Evolutionary conservation across 1,140 invertebrate genomes (phyloP).

Genomic region (Drosophila subobscura): DNA sequence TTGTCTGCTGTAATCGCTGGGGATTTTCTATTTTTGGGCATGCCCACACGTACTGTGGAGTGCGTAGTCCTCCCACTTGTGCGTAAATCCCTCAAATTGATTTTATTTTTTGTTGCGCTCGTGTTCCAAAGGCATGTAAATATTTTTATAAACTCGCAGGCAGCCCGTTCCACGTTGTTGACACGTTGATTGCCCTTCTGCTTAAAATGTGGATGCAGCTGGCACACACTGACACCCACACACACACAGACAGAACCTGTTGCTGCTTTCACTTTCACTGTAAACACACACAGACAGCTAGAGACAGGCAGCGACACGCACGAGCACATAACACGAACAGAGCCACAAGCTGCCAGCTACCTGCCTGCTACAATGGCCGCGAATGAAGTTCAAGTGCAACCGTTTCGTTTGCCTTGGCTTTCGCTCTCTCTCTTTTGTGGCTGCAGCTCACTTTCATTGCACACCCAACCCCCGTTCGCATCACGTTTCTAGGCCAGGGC

Average conservation of each 20-base stretch:
- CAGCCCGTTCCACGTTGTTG: slow-evolving; percentile 39
- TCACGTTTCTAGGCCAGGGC: slow-evolving; percentile 74
- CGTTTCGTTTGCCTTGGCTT: slow-evolving; percentile 54
- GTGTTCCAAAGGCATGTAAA: slow-evolving; percentile 12
- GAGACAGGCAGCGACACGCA: slow-evolving; percentile 3
- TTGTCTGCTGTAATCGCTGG: slow-evolving; percentile 56
- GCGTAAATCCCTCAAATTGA: slow-evolving; percentile 42
- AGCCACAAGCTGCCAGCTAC: not conserved
- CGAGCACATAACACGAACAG: slow-evolving; percentile 11
- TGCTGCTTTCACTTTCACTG: slow-evolving; percentile 71
- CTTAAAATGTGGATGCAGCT: slow-evolving; percentile 16
- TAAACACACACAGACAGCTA: slow-evolving; percentile 14
- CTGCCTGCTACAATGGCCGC: slow-evolving; percentile 39
- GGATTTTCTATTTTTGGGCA: slow-evolving; percentile 60
- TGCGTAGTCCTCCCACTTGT: not conserved
- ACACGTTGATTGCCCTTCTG: slow-evolving; percentile 37
- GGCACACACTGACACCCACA: slow-evolving; percentile 6
- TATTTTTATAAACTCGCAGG: slow-evolving; percentile 39
- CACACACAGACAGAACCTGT: slow-evolving; percentile 54
- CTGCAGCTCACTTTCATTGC: slow-evolving; percentile 25
- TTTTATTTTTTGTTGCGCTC: slow-evolving; percentile 14
- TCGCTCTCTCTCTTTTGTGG: not conserved
- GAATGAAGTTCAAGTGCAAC: slow-evolving; percentile 81
- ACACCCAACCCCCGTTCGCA: slow-evolving; percentile 6
- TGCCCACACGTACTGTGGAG: not conserved